A percentile compares a stretch with the other conserved stretches of the same genome.
phyloP scores from a whole-genome alignment of 2,797 vertebrate genomes.

The Microctenopoma lineatum region DNA sequence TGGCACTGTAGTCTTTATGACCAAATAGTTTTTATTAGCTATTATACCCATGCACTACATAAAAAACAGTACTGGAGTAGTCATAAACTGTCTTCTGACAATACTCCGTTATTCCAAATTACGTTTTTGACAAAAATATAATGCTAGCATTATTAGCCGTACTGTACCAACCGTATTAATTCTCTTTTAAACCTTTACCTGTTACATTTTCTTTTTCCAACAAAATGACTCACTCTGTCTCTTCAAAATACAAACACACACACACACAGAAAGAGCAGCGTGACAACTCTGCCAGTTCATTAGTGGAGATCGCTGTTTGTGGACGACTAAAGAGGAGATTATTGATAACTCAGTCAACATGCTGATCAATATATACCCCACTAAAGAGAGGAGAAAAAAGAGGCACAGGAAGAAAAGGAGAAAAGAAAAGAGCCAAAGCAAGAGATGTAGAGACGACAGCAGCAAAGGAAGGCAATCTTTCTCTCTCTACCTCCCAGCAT shows the following conservation, averaged over 20 bases:
- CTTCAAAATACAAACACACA: slow-evolving; percentile 3
- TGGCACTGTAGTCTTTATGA: not conserved
- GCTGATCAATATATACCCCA: slow-evolving; percentile 71
- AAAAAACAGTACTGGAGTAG: not conserved
- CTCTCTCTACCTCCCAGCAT: slow-evolving; percentile 67
- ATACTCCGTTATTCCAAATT: not conserved
- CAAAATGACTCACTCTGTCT: not conserved
- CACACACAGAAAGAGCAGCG: slow-evolving; percentile 39
- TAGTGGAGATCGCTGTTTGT: slow-evolving; percentile 74
- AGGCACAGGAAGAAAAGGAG: slow-evolving; percentile 1
- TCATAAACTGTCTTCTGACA: not conserved
- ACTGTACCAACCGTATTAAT: not conserved
- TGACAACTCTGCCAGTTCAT: slow-evolving; percentile 75
- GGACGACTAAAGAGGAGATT: slow-evolving; percentile 78
- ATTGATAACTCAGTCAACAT: slow-evolving; percentile 77
- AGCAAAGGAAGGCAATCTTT: slow-evolving; percentile 56
- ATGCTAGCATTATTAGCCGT: too few species aligned
- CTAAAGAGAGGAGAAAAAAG: slow-evolving; percentile 43
- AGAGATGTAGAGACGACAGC: slow-evolving; percentile 40
- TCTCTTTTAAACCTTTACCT: not conserved
- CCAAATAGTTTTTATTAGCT: not conserved
- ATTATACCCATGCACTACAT: not conserved
- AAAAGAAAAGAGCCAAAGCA: slow-evolving; percentile 22
- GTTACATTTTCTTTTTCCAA: slow-evolving; percentile 16
- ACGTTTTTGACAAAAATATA: not conserved